Base-by-base conservation (phyloP, 2,113 vertebrate species). In the Ctenodactylus gundi region DNA sequence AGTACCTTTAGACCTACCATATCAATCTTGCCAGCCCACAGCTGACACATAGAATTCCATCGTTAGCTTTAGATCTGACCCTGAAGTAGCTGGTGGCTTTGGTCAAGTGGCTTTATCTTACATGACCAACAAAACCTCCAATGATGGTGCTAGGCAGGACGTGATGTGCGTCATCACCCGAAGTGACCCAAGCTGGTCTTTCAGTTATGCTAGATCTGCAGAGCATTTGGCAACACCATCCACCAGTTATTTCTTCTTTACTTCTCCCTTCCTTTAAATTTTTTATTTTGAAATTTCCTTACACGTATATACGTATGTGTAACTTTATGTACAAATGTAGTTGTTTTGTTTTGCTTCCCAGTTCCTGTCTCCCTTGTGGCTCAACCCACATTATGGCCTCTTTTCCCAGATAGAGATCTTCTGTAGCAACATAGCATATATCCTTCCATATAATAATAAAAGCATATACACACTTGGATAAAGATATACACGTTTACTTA, bases 281-380 rank as follows among this genome's bases (percentile, higher is more conserved):
- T 36, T 86, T 62, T 82, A 86, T 89, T 93, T 94, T 86, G 29
- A 55, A 76, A n/a, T 11, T 70, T 91, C 23, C 25, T 36, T 65
- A 53, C 15, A 46, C n/a, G 34, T n/a, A 14, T 5, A 72, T 7
- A 70, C 34, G 88, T 34, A 64, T 44, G 51, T 80, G 31, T 57
- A 44, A 75, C 82, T 51, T 81, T 51, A 81, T 62, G 20, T 51
- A 36, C 18, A 68, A 46, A 58, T 11, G 15, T 4, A 15, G 65
- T 68, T 29, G 23, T 57, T 60, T 88, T 80, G 36, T 25, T 93
- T 76, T 81, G 31, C 34, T 62, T 18, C 10, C 20, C 9, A 65
- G 49, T 9, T 41, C 29, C 57, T 13, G 4, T 81, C 62, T 76
- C 62, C 60, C 34, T 39, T 39, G 49, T 11, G 44, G 51, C 34